A percentile compares a stretch with the other conserved stretches of the same genome.
Conservation (phyloP, 2,888 invertebrate genomes). For the Troilus luridus region DNA sequence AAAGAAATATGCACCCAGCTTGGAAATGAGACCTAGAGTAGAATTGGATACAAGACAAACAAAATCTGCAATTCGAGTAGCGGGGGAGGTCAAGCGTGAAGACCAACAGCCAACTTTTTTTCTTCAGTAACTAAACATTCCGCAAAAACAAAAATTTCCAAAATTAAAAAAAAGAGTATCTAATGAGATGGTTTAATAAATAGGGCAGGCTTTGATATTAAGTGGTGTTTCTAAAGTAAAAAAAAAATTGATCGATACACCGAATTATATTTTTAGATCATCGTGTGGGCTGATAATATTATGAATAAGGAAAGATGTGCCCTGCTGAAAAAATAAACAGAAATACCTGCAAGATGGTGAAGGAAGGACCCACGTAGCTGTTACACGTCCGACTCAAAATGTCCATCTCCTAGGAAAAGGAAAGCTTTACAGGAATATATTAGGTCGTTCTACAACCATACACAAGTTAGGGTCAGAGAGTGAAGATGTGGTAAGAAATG, state of each 20-base stretch:
- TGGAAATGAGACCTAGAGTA: not conserved
- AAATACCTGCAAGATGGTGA: not conserved
- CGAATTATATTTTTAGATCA: no score
- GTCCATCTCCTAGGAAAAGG: not conserved
- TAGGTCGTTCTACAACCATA: not conserved
- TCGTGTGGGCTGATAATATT: not conserved
- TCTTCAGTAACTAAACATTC: not conserved
- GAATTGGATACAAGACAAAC: conserved; percentile 37
- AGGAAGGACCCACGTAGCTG: not conserved
- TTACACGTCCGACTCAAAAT: not conserved
- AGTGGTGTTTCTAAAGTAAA: no score
- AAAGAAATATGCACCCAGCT: not conserved
- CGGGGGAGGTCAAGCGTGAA: not conserved
- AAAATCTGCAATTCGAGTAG: conserved; percentile 11
- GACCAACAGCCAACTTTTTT: not conserved
- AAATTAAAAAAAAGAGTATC: not conserved
- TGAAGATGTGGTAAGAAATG: not conserved
- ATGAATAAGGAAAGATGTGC: not conserved
- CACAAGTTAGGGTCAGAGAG: not conserved
- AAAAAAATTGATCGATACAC: no score
- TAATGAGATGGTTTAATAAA: not conserved
- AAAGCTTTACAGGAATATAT: not conserved
- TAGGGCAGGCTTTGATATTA: not conserved
- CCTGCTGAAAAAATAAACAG: not conserved
- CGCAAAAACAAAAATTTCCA: not conserved